Conservation (phyloP, 1,140 invertebrate genomes). For the Calliphora vicina region DNA sequence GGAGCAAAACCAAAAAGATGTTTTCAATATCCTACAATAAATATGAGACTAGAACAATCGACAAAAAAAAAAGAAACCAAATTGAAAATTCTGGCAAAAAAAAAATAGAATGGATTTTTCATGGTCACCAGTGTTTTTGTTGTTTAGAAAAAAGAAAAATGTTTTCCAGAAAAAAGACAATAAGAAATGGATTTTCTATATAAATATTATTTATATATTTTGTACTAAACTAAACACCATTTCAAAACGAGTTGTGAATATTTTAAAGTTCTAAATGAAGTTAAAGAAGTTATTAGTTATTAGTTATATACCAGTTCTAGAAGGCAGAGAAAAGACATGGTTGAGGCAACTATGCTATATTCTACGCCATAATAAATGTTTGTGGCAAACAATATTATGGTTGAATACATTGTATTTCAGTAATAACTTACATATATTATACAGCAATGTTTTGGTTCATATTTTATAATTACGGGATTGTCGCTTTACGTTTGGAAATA, state of each 20-base stretch:
- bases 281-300: too few relatives aligned
- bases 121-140: constrained; percentile 23
- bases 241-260: not conserved
- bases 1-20: not conserved
- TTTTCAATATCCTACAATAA: not conserved
- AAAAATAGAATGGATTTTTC: not conserved
- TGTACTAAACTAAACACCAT: not conserved
- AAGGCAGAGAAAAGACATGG: too few relatives aligned
- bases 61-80: not conserved
- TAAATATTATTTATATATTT: not conserved
- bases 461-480: too few relatives aligned
- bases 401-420: too few relatives aligned
- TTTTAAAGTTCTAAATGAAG: too few relatives aligned
- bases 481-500: too few relatives aligned
- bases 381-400: too few relatives aligned
- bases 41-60: not conserved
- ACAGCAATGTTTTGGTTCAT: too few relatives aligned
- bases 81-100: not conserved
- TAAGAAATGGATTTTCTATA: not conserved
- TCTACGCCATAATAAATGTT: too few relatives aligned
- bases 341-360: too few relatives aligned
- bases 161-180: not conserved
- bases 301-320: too few relatives aligned
- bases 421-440: too few relatives aligned
- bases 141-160: not conserved